Base-by-base conservation (phyloP, 2,797 vertebrate species). In the Anguilla obscura region DNA sequence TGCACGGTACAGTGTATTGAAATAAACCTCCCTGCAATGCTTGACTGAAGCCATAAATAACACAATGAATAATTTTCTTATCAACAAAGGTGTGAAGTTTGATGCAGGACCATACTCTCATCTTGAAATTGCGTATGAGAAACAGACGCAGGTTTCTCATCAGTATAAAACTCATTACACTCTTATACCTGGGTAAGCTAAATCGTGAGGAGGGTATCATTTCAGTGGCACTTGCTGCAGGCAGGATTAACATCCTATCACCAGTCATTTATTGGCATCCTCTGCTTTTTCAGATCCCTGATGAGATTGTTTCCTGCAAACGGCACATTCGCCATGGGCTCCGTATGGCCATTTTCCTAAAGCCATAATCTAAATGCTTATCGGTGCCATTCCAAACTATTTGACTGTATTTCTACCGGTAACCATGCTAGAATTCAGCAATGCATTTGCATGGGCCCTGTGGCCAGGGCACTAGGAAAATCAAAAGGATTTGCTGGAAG, bases 51-150 rank as follows among this genome's bases (percentile, higher is more conserved):
- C 79, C 21, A 45, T 82, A 82, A 82, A 82, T 82, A 82, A 82
- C 79, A 82, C 79, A 82, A 82, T 82, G 79, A 82, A 82, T 82
- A 82, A 82, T 82, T 82, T 82, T n/a, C 79, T 82, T 82, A 82
- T 82, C 79, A 82, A 82, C 50, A 82, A 82, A 82, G 79, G 79
- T 82, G 79, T 10, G 45, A 45, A 50, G 79, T 82, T 82, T 82
- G 45, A 82, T 50, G 40, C 45, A 10, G 45, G 45, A 6, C 36
- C 79, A n/a, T 66, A 85, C 54, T 63, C 58, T 63, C 56, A 63
- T 36, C 58, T 40, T 1, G 58, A 66, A 85, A 85, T 40, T 40
- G 56, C 84, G 66, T 63, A 60, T 16, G 84, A 85, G 60, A 85
- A 24, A 21, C 58, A 60, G 33, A 40, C 9, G 45, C 33, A 10